Conservation (phyloP, 2,888 invertebrate species). For the Leucoma salicis region DNA sequence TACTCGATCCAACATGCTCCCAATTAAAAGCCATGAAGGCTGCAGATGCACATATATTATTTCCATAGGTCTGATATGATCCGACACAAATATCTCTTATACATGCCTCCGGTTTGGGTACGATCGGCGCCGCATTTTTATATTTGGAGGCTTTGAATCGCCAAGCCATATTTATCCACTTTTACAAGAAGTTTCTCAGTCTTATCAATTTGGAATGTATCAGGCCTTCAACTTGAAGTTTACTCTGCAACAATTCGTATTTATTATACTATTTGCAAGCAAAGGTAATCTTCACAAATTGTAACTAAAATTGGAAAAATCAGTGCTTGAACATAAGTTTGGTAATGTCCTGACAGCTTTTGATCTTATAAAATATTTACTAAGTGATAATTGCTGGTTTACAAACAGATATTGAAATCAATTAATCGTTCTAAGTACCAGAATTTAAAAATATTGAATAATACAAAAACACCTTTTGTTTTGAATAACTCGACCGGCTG, state of each 20-base stretch:
- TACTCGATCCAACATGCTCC: constrained; percentile 94
- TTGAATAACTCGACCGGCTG: constrained; percentile 73
- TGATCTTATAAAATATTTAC: too few relatives aligned
- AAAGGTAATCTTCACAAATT: too few relatives aligned
- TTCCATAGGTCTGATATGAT: constrained; percentile 96
- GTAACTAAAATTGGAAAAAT: too few relatives aligned
- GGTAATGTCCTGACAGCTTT: too few relatives aligned
- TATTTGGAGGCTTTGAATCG: constrained; percentile 98
- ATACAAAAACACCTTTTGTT: constrained; percentile 67
- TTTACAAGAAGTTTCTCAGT: constrained; percentile 60
- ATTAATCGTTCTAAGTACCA: constrained; percentile 9
- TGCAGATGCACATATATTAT: constrained; percentile 96
- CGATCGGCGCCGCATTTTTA: constrained; percentile 98
- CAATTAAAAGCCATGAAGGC: constrained; percentile 98
- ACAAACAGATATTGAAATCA: neutral
- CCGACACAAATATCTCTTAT: constrained; percentile 95
- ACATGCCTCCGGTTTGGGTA: constrained; percentile 96
- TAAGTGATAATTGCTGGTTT: too few relatives aligned
- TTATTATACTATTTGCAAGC: too few relatives aligned
- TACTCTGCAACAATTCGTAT: constrained; percentile 55
- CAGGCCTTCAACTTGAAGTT: constrained; percentile 29
- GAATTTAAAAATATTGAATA: constrained; percentile 39
- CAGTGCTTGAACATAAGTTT: too few relatives aligned
- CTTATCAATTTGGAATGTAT: constrained; percentile 74
- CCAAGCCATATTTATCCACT: constrained; percentile 89